Evolutionary conservation across 1,140 invertebrate genomes (phyloP), one percentile per base, ranked within the genome.

Genomic region (Lysiphlebus fabarum): DNA sequence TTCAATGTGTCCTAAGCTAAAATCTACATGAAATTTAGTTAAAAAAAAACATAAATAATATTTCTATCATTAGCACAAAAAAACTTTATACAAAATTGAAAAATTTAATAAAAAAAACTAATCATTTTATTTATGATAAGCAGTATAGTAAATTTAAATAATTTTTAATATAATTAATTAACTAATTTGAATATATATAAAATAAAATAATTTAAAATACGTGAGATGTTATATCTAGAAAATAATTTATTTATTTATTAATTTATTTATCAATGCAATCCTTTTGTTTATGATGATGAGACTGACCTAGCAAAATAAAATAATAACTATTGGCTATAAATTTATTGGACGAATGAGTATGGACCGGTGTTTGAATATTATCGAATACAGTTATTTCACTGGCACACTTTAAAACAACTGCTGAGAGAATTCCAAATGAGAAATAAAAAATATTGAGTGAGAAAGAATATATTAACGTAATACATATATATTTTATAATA

Each of bases 341-440:
- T 33, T 49, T 41, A 44, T 49, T 51, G 34, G 49, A 33, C 49
- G 34, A 51, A 37, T 37, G 36, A 51, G 14, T 53, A 63, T 65
- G 69, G 66, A 67, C 65, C 69, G 65, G 64, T 67, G 58, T 59
- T 51, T 61, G 62, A 64, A 33, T 59, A 67, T 64, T 66, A 62
- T 47, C 41, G 54, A 43, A 66, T 73, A 73, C 71, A 68, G 71
- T 73, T 73, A 73, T 68, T 72, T 63, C 51, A 40, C 60, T 73
- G 70, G 62, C 70, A 73, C 61, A 73, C 71, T 73, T 73, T 40
- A 56, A 43, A 42, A 40, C 54, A 9, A 26, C 17, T 26, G 17
- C 17, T 26, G 17, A 26, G 17, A 54, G 65, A 69, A 73, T 67
- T 67, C 67, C 50, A 66, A 71, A 70, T 62, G 63, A 65, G 43